Evolutionary conservation across 2,113 vertebrate genomes (phyloP).

Genomic region (Balaeniceps rex): DNA sequence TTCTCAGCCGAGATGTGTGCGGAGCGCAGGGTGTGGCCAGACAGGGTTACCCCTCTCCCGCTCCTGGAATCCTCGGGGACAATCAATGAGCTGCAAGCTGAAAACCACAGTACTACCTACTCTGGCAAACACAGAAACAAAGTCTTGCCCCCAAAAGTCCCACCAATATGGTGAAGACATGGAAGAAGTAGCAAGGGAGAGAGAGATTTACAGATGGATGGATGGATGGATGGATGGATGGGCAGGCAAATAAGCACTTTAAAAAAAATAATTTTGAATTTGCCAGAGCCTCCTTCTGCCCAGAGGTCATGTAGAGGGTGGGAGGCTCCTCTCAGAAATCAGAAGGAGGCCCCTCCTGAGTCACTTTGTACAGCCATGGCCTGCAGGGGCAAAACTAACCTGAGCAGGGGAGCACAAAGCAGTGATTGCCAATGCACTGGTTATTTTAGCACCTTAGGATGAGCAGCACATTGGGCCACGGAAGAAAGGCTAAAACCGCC

Average conservation of each 20-base stretch:
- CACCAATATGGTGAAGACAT: background rate
- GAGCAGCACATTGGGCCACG: background rate
- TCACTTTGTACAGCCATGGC: background rate
- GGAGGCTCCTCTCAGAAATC: background rate
- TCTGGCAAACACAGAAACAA: background rate
- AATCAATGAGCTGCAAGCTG: background rate
- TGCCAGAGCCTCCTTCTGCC: background rate
- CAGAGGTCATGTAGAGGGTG: background rate
- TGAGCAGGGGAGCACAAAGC: background rate
- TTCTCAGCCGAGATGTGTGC: fast-evolving
- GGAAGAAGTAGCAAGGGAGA: background rate
- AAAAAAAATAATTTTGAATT: background rate
- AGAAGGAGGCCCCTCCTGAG: background rate
- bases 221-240: background rate
- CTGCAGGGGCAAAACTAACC: background rate
- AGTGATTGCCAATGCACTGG: background rate
- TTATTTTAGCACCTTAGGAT: background rate
- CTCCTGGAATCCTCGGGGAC: fast-evolving
- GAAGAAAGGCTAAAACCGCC: background rate
- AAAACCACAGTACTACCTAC: background rate
- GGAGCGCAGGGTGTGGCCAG: fast-evolving
- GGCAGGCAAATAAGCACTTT: background rate
- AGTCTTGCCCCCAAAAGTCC: background rate
- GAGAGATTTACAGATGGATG: background rate
- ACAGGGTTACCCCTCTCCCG: background rate